phyloP scores from a whole-genome alignment of 2,797 vertebrate species.

The Urosaurus nigricauda region DNA sequence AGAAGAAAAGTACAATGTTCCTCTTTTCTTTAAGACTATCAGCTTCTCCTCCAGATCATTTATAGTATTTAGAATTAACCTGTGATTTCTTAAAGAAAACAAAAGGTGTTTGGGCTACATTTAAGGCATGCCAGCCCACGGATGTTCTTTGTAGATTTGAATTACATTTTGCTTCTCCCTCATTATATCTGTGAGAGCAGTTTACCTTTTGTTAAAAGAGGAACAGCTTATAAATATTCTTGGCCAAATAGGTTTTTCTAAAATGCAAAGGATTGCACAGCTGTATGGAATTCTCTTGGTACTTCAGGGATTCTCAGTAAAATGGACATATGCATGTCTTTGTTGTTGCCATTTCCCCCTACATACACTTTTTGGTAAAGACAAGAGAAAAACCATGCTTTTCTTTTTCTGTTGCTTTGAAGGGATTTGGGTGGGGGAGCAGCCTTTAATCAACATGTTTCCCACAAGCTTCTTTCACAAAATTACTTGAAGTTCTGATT shows the following conservation, averaged over 20 bases:
- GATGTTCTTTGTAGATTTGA: not conserved
- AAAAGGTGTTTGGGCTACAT: not conserved
- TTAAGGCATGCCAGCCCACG: not conserved
- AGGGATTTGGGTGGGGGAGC: no score
- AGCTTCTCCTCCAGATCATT: no score
- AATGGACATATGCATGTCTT: not conserved
- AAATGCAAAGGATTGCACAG: not conserved
- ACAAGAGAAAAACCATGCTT: not conserved
- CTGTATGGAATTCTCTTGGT: slow-evolving; percentile 6
- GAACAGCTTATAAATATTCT: not conserved
- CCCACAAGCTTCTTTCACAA: no score
- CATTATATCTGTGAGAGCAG: not conserved
- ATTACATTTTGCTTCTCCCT: not conserved
- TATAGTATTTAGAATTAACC: not conserved
- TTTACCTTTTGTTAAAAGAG: not conserved
- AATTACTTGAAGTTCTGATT: not conserved
- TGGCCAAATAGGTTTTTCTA: not conserved
- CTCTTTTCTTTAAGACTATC: no score
- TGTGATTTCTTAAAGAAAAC: not conserved
- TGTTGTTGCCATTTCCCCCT: no score
- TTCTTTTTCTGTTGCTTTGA: not conserved
- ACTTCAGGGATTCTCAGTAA: not conserved
- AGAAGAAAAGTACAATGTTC: not conserved
- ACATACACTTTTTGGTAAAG: not conserved
- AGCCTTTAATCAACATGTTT: not conserved